Conservation (phyloP, 2,888 invertebrate genomes). For the Andrena bicolor region DNA sequence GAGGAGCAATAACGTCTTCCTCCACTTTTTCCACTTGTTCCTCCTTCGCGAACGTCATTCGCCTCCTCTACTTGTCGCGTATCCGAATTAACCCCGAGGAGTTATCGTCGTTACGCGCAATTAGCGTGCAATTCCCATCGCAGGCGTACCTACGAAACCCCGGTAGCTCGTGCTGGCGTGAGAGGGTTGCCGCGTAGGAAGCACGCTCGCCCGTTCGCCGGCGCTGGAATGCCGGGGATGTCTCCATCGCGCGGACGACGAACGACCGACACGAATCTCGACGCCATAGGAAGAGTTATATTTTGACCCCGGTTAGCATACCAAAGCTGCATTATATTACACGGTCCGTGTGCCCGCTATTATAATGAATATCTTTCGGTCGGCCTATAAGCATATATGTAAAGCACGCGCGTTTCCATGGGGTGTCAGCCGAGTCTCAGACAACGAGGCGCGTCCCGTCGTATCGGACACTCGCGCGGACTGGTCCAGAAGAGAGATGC, state of each 20-base stretch:
- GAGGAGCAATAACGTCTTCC: slow-evolving; percentile 69
- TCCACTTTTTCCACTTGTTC: slow-evolving; percentile 47
- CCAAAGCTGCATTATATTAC: slow-evolving; percentile 80
- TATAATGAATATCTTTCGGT: slow-evolving; percentile 77
- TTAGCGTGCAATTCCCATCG: not conserved
- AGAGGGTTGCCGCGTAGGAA: slow-evolving; percentile 45
- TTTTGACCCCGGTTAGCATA: slow-evolving; percentile 84
- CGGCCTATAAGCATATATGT: slow-evolving; percentile 76
- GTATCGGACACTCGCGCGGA: slow-evolving; percentile 4
- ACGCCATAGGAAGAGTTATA: slow-evolving; percentile 74
- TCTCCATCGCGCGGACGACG: slow-evolving; percentile 62
- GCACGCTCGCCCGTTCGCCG: not conserved
- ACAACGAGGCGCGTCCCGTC: slow-evolving; percentile 33
- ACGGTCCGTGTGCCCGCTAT: slow-evolving; percentile 75
- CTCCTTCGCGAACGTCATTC: not conserved
- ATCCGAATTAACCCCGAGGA: not conserved
- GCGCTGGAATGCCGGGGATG: slow-evolving; percentile 57
- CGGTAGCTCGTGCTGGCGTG: not conserved
- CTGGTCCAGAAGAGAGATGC: slow-evolving; percentile 22
- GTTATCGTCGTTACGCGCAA: not conserved
- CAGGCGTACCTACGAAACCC: too few relatives aligned
- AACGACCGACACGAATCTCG: slow-evolving; percentile 66
- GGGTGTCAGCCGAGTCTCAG: slow-evolving; percentile 62
- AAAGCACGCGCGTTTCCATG: slow-evolving; percentile 68
- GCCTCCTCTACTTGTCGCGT: not conserved